These are phyloP conservation scores for Psilopsiagon aymara DNA, from an alignment of 2,113 vertebrate genomes.

Conservation along the genomic window DNA sequence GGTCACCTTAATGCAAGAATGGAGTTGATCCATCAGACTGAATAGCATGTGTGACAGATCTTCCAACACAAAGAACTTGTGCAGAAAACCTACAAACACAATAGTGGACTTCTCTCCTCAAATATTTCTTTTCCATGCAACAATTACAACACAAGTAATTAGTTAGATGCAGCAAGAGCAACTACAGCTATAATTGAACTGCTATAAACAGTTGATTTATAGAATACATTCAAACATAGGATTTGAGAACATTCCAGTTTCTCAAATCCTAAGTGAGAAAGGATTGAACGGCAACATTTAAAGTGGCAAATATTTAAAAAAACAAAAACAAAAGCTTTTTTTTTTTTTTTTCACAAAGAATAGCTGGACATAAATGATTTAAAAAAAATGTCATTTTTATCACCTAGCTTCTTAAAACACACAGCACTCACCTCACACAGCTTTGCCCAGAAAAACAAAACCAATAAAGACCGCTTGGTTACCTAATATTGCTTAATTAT, in stretches of 20 bases:
- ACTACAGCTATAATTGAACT: neutral
- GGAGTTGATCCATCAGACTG: neutral
- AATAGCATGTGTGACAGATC: neutral
- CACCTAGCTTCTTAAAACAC: neutral
- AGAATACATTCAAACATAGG: neutral
- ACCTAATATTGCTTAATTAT: neutral
- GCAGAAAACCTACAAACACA: fast-evolving
- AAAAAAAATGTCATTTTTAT: neutral
- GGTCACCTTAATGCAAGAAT: neutral
- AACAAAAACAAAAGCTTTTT: neutral
- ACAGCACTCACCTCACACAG: neutral
- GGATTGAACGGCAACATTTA: neutral
- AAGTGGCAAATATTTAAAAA: neutral
- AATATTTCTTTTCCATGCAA: neutral
- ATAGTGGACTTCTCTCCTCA: neutral
- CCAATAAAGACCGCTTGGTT: neutral
- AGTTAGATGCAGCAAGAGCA: neutral
- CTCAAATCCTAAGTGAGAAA: neutral
- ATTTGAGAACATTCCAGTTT: neutral
- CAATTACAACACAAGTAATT: neutral
- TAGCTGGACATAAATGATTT: neutral
- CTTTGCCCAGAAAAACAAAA: neutral
- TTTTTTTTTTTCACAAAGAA: neutral
- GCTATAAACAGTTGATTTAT: neutral
- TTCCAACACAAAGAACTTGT: neutral